Conservation (phyloP, 2,888 invertebrate genomes). For the Periphyllus acericola region DNA sequence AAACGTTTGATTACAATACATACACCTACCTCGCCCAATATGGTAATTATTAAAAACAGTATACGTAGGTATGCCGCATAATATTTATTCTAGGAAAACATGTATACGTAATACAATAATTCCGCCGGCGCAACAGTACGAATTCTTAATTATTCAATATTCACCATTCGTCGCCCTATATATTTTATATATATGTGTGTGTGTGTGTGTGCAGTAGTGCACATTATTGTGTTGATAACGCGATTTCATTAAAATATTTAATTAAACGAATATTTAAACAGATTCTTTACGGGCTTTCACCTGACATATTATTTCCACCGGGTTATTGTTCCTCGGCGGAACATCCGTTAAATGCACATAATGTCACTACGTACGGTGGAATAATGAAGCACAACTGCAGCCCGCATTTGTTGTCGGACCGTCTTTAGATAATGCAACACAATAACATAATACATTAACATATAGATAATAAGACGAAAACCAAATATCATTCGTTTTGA, state of each 20-base stretch:
- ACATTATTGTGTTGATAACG: neutral
- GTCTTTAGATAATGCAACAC: neutral
- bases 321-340: neutral
- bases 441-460: too few species aligned
- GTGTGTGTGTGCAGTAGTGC: neutral
- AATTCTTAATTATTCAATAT: neutral
- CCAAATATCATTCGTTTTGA: too few species aligned
- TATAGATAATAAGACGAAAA: too few species aligned
- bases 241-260: neutral
- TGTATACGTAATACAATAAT: too few species aligned
- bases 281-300: neutral
- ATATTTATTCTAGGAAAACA: too few species aligned
- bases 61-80: too few species aligned
- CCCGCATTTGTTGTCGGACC: neutral
- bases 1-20: neutral
- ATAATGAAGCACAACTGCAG: neutral
- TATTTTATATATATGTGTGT: too few species aligned
- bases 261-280: neutral
- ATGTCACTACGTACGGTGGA: neutral
- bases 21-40: neutral
- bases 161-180: neutral
- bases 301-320: neutral
- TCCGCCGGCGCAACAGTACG: neutral
- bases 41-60: neutral
- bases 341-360: neutral